Base-by-base conservation (phyloP, 2,888 invertebrate species). In the Strigamia transsilvanica region DNA sequence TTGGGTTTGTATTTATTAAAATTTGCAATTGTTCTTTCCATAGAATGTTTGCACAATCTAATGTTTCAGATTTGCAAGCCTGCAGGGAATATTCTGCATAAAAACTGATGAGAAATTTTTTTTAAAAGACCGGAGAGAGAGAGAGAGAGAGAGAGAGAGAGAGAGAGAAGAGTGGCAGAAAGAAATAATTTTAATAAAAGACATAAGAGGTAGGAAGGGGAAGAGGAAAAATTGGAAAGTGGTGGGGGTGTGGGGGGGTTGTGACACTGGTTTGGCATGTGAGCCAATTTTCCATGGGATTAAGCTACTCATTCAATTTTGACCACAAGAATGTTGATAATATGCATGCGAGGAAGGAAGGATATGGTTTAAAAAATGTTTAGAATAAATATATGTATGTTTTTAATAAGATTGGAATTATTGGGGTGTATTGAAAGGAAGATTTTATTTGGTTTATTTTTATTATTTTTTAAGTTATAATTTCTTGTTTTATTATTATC, bases 41-140 rank as follows among this genome's bases (percentile, higher is more conserved):
- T 51, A 51, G 51, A 51, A 51, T 51, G 51, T 51, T 51, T 51
- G 51, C 51, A 51, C 51, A 51, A 51, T 51, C 51, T 51, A 51
- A 51, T 51, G 51, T 51, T 51, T 51, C 51, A 51, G 51, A 51
- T 51, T 51, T 51, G 51, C 51, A 51, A 9, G 15, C 51, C 51
- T 51, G 34, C 51, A 51, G 51, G 51, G 51, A 51, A 51, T 51
- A 51, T 51, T 51, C 51, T 51, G n/a, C 51, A 51, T 51, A n/a
- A 51, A 51, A 51, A 51, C 51, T 51, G 51, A 51, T 51, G 51
- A 51, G 51, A 51, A 51, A 34, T 34, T 34, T 51, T n/a, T n/a
- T n/a, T n/a, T n/a, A n/a, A n/a, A n/a, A n/a, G n/a, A n/a, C n/a
- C n/a, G n/a, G n/a, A n/a, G n/a, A 51, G 10, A 51, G 10, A 51